Evolutionary conservation across 2,113 vertebrate genomes (phyloP).

Genomic region (Crypturellus undulatus): DNA sequence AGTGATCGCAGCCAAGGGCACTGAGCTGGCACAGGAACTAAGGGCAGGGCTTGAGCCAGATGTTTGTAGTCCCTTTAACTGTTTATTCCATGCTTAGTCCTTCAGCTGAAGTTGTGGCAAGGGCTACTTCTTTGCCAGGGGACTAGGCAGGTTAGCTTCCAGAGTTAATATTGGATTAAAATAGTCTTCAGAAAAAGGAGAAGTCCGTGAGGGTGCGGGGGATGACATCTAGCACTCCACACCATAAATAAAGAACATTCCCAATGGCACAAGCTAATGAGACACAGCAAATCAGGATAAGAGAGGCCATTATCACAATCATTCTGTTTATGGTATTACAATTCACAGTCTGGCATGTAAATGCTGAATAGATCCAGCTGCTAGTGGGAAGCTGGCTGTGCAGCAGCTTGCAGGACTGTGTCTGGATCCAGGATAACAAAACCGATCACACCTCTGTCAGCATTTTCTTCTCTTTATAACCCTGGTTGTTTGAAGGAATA

Average conservation of each 20-base stretch:
- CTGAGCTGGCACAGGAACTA: background rate
- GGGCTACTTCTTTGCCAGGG: background rate
- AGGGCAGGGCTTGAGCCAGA: slow-evolving; percentile 16
- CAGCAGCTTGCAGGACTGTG: background rate
- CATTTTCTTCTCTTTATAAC: slow-evolving; percentile 84
- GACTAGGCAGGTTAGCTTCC: background rate
- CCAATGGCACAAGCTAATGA: slow-evolving; percentile 43
- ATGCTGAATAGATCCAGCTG: slow-evolving; percentile 52
- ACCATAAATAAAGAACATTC: slow-evolving; percentile 53
- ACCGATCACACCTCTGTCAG: slow-evolving; percentile 89
- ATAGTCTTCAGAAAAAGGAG: slow-evolving; percentile 26
- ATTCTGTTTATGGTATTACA: slow-evolving; percentile 63
- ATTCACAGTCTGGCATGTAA: slow-evolving; percentile 58
- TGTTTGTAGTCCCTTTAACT: slow-evolving; percentile 36
- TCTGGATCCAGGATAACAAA: slow-evolving; percentile 13
- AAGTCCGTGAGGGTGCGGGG: background rate
- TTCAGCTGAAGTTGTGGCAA: background rate
- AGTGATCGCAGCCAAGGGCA: slow-evolving; percentile 32
- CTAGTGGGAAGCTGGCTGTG: slow-evolving; percentile 17
- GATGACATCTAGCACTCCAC: slow-evolving; percentile 54
- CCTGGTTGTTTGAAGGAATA: slow-evolving; percentile 81
- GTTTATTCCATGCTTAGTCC: background rate
- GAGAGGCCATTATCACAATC: slow-evolving; percentile 61
- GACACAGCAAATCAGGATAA: slow-evolving; percentile 46
- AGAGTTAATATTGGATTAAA: slow-evolving; percentile 9